Evolutionary conservation across 2,888 invertebrate species (phyloP).

Genomic region (Ceraclea dissimilis): DNA sequence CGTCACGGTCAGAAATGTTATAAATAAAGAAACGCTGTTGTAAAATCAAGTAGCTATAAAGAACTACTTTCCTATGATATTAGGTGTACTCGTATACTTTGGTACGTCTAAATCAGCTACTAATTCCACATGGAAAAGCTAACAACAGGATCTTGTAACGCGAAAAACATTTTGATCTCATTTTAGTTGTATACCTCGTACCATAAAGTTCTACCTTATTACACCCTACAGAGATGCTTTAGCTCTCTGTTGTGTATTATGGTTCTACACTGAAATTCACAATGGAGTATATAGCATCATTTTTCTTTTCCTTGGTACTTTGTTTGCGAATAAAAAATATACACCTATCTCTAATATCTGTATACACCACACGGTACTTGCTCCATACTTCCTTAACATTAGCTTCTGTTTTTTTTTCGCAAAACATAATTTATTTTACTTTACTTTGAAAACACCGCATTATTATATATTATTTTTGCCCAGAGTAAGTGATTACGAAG

Average conservation of each 20-base stretch:
- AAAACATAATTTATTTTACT: not conserved
- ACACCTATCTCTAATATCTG: too few species aligned
- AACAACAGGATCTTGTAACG: too few species aligned
- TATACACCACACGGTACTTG: not conserved
- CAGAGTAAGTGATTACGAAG: not conserved
- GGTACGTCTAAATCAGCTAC: too few species aligned
- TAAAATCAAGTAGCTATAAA: too few species aligned
- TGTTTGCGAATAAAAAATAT: not conserved
- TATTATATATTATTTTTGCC: not conserved
- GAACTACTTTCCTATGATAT: too few species aligned
- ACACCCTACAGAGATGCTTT: not conserved
- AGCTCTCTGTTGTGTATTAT: not conserved
- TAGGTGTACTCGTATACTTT: too few species aligned
- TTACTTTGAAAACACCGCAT: not conserved
- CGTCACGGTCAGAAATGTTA: too few species aligned
- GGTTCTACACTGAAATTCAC: not conserved
- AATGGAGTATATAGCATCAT: not conserved
- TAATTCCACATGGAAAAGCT: too few species aligned
- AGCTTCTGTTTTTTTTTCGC: not conserved
- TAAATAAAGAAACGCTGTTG: too few species aligned
- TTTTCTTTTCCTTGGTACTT: not conserved
- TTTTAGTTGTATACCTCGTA: not conserved
- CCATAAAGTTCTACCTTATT: not conserved
- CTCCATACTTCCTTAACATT: not conserved
- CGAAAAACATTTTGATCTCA: conserved; percentile 1